These are phyloP conservation scores for Erpornis zantholeuca DNA, from an alignment of 2,113 vertebrate species.

Conservation along the genomic window DNA sequence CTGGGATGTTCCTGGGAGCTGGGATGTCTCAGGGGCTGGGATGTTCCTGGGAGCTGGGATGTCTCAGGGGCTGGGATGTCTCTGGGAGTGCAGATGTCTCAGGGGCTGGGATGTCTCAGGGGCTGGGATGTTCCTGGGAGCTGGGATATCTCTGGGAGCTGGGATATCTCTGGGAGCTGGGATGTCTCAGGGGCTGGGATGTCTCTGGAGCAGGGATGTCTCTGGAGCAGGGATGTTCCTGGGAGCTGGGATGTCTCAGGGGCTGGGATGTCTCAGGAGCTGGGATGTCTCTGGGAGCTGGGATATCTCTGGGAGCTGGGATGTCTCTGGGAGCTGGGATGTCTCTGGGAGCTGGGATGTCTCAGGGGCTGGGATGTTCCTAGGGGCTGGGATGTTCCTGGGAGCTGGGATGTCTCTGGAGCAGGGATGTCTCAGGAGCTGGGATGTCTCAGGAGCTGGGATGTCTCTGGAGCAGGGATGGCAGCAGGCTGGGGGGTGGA, in stretches of 20 bases:
- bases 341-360: not conserved
- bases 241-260: not conserved
- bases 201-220: not conserved
- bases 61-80: not conserved
- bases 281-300: not conserved
- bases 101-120: not conserved
- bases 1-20: not conserved
- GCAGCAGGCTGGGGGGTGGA: not conserved
- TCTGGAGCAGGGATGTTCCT: not conserved
- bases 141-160: not conserved
- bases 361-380: rapidly evolving
- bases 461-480: not conserved
- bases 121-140: not conserved
- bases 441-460: not conserved
- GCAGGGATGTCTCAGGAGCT: not conserved
- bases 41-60: not conserved
- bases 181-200: not conserved
- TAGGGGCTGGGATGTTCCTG: not conserved
- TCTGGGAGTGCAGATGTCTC: not conserved
- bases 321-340: not conserved
- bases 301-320: not conserved
- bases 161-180: not conserved
- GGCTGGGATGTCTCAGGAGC: not conserved
- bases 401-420: not conserved
- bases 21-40: not conserved